Evolutionary conservation across 2,113 vertebrate genomes (phyloP).

Genomic region (Eonycteris spelaea): DNA sequence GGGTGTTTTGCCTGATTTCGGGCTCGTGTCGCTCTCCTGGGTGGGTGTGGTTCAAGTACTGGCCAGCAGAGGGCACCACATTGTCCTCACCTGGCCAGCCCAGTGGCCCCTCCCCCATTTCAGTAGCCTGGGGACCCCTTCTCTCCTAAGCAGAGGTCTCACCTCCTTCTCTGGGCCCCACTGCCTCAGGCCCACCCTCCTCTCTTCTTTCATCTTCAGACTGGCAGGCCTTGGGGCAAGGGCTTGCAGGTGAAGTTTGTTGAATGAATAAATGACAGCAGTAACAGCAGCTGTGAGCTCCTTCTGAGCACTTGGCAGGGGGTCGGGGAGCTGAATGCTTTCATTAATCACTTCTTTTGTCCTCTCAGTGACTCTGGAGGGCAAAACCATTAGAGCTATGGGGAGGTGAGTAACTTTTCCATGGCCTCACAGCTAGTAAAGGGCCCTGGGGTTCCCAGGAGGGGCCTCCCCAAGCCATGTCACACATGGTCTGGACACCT

Average conservation of each 20-base stretch:
- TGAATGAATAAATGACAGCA: not conserved
- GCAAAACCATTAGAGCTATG: accelerated
- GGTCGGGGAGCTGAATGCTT: not conserved
- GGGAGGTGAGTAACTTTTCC: not conserved
- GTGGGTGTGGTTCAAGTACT: not conserved
- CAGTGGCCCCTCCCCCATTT: not conserved
- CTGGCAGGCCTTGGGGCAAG: not conserved
- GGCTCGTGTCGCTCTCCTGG: not conserved
- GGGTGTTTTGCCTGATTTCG: not conserved
- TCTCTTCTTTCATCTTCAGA: not conserved
- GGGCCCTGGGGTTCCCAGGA: not conserved
- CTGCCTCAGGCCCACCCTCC: not conserved
- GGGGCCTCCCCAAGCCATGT: not conserved
- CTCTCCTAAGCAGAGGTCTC: not conserved
- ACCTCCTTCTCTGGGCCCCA: not conserved
- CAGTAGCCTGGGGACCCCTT: not conserved
- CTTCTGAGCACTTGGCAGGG: accelerated
- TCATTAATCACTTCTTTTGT: not conserved
- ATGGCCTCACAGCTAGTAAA: not conserved
- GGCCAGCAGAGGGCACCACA: not conserved
- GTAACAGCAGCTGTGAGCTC: accelerated
- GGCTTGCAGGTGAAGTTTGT: not conserved
- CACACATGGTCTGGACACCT: not conserved
- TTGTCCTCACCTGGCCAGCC: not conserved
- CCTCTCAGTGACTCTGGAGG: not conserved